Conservation (phyloP, 2,797 vertebrate genomes). For the Arctocebus calabarensis region DNA sequence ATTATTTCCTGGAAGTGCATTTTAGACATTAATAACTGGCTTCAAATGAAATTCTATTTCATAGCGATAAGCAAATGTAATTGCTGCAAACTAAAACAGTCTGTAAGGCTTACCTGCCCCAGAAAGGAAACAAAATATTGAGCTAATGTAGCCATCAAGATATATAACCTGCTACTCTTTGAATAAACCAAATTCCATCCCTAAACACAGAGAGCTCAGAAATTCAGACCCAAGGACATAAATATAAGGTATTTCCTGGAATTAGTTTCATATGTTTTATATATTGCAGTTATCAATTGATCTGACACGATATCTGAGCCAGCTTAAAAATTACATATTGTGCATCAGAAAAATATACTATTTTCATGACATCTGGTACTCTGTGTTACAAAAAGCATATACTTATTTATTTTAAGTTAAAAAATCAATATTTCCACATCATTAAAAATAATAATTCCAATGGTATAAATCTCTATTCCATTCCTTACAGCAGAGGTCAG, state of each 20-base stretch:
- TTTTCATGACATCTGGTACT: conserved; percentile 67
- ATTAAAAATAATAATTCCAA: conserved; percentile 72
- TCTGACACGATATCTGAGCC: conserved; percentile 77
- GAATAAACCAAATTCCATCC: conserved; percentile 83
- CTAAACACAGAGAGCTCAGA: conserved; percentile 81
- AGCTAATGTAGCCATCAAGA: conserved; percentile 80
- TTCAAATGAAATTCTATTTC: conserved; percentile 82
- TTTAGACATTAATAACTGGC: conserved; percentile 82
- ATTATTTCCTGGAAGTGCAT: conserved; percentile 83
- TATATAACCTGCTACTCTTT: conserved; percentile 83
- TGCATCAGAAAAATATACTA: conserved; percentile 68
- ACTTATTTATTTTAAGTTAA: conserved; percentile 64
- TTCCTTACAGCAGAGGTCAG: conserved; percentile 6
- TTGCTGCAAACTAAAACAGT: conserved; percentile 77
- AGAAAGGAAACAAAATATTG: conserved; percentile 63
- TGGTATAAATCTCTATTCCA: conserved; percentile 61
- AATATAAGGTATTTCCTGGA: conserved; percentile 83
- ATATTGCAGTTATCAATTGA: conserved; percentile 77
- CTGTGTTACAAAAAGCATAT: conserved; percentile 62
- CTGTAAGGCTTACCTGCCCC: conserved; percentile 77
- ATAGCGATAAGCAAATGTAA: conserved; percentile 83
- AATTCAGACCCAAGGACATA: conserved; percentile 82
- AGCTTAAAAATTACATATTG: conserved; percentile 78
- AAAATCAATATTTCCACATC: conserved; percentile 70
- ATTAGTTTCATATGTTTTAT: conserved; percentile 82